These are phyloP conservation scores for Entosphenus tridentatus DNA, from an alignment of 2,113 vertebrate genomes.

Conservation along the genomic window DNA sequence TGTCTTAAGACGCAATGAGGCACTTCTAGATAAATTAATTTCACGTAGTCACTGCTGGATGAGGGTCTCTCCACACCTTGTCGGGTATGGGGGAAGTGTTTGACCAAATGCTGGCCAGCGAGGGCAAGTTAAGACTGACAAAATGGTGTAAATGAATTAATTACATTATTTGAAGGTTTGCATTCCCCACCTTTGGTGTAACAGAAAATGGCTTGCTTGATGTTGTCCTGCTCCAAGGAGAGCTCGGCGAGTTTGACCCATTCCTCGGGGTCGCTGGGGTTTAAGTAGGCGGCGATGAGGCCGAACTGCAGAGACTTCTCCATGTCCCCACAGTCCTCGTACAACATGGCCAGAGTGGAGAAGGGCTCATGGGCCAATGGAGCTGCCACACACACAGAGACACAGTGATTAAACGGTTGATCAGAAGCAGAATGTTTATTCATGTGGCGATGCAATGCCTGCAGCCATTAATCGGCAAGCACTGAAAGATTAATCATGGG, in stretches of 20 bases:
- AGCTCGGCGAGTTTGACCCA: constrained; percentile 87
- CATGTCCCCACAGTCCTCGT: constrained; percentile 77
- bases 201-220: constrained; percentile 81
- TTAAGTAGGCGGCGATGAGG: constrained; percentile 80
- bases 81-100: no score
- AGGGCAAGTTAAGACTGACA: neutral
- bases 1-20: no score
- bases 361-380: constrained; percentile 91
- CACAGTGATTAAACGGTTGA: neutral
- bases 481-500: no score
- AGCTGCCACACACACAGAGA: constrained; percentile 24
- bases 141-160: neutral
- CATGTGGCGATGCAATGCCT: no score
- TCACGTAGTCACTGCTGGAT: no score
- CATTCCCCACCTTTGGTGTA: constrained; percentile 56
- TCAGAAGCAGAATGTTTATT: constrained; percentile 2
- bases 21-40: no score
- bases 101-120: no score
- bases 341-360: constrained; percentile 92
- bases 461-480: no score
- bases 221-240: constrained; percentile 87
- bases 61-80: no score
- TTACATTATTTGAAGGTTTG: neutral
- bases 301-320: constrained; percentile 86
- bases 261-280: constrained; percentile 79